Percentiles rank a stretch among this genome's conserved stretches.
Conservation (phyloP, 2,113 vertebrate species). For the Tauraco erythrolophus region DNA sequence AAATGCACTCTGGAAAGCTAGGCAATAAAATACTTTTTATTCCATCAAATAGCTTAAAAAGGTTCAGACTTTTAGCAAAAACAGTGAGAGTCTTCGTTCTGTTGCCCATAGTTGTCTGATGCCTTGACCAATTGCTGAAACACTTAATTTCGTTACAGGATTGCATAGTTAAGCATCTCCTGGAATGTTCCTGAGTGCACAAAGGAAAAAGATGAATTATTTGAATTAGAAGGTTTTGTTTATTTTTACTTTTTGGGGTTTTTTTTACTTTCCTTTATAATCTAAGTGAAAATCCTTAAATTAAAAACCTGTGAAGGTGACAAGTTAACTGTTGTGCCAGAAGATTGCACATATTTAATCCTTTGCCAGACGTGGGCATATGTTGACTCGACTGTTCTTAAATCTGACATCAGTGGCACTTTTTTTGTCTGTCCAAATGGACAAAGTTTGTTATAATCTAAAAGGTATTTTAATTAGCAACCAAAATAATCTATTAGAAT, state of each 20-base stretch:
- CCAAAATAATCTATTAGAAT: not conserved
- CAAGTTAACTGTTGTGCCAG: not conserved
- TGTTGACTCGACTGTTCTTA: conserved; percentile 2
- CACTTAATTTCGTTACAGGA: not conserved
- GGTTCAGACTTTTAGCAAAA: not conserved
- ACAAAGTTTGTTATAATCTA: not conserved
- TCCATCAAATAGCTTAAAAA: not conserved
- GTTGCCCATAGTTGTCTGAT: not conserved
- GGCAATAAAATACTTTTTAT: not conserved
- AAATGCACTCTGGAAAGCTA: not conserved
- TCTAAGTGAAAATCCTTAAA: not conserved
- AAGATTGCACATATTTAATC: not conserved
- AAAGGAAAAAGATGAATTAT: not conserved
- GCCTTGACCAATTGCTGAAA: not conserved
- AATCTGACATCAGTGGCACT: not conserved
- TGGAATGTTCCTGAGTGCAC: not conserved
- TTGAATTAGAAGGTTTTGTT: not conserved
- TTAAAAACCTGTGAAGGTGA: not conserved
- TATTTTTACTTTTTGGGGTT: not conserved
- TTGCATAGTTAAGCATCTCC: not conserved
- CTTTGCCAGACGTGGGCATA: conserved; percentile 1
- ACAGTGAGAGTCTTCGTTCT: not conserved
- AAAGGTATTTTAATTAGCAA: not conserved
- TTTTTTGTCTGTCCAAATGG: not conserved
- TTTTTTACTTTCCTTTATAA: not conserved